These are phyloP conservation scores for Denticeps clupeoides DNA, from an alignment of 2,797 vertebrate genomes.

Conservation along the genomic window DNA sequence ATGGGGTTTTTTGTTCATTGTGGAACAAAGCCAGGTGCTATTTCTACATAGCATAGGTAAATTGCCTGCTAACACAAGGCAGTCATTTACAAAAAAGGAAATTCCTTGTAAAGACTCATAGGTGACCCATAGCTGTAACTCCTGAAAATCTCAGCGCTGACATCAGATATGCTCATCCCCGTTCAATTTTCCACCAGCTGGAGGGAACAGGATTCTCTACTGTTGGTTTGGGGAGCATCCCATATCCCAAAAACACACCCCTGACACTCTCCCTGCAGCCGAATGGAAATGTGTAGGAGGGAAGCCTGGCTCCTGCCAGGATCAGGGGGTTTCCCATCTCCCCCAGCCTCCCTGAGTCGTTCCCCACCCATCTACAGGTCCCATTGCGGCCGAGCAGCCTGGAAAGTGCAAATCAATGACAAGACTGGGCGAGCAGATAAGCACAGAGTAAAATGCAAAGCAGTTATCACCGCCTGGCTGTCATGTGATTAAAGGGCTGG, in stretches of 20 bases:
- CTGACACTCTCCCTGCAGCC: slow-evolving; percentile 14
- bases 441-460: slow-evolving; percentile 35
- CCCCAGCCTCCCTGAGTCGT: not conserved
- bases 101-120: not conserved
- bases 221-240: too few species aligned
- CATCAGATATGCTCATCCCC: too few species aligned
- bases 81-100: too few species aligned
- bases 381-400: slow-evolving; percentile 1
- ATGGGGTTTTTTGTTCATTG: too few species aligned
- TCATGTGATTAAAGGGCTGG: slow-evolving; percentile 19
- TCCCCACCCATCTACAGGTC: slow-evolving; percentile 10
- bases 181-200: not conserved
- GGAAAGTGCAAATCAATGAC: slow-evolving; percentile 6
- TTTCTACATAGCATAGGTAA: not conserved
- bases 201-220: not conserved
- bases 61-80: too few species aligned
- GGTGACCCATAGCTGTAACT: not conserved
- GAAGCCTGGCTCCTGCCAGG: slow-evolving; percentile 42
- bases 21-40: too few species aligned
- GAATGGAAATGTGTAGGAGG: slow-evolving; percentile 40
- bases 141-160: not conserved
- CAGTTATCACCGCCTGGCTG: slow-evolving; percentile 23
- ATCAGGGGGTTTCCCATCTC: slow-evolving; percentile 32
- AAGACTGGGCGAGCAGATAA: slow-evolving; percentile 12
- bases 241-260: slow-evolving; percentile 1